Conservation (phyloP, 2,888 invertebrate genomes). For the Mythimna pallens region DNA sequence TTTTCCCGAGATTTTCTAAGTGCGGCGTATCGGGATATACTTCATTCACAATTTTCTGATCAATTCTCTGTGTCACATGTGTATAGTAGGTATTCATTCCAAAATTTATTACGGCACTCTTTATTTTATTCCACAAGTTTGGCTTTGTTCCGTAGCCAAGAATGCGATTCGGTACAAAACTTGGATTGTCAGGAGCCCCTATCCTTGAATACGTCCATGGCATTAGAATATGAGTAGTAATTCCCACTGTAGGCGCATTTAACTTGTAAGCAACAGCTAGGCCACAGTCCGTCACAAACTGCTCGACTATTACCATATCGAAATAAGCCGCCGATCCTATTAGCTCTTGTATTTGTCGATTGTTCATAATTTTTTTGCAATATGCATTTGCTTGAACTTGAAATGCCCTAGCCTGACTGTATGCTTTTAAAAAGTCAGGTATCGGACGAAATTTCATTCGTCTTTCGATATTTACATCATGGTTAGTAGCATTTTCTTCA, state of each 20-base stretch:
- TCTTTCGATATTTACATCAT: slow-evolving; percentile 36
- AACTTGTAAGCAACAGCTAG: slow-evolving; percentile 89
- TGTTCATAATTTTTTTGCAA: slow-evolving; percentile 66
- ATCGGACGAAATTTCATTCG: slow-evolving; percentile 24
- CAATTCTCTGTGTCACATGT: slow-evolving; percentile 66
- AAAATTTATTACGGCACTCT: slow-evolving; percentile 77
- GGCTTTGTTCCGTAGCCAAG: slow-evolving; percentile 82
- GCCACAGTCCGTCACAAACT: slow-evolving; percentile 90
- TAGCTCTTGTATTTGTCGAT: slow-evolving; percentile 64
- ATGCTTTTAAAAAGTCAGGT: slow-evolving; percentile 53
- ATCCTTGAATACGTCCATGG: slow-evolving; percentile 84
- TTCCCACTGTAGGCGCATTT: slow-evolving; percentile 87
- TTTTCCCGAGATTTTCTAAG: slow-evolving; percentile 71
- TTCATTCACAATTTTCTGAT: slow-evolving; percentile 66
- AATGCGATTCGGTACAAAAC: slow-evolving; percentile 89
- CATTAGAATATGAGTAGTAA: slow-evolving; percentile 64
- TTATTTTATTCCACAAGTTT: slow-evolving; percentile 81
- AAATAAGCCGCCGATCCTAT: slow-evolving; percentile 77
- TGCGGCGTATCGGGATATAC: slow-evolving; percentile 68
- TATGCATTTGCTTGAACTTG: slow-evolving; percentile 60
- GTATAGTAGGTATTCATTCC: slow-evolving; percentile 67
- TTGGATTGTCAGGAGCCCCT: slow-evolving; percentile 89
- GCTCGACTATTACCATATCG: slow-evolving; percentile 90
- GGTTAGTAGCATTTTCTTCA: slow-evolving; percentile 37
- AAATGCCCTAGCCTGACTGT: slow-evolving; percentile 20